A percentile compares a stretch with the other conserved stretches of the same genome.
Evolutionary conservation across 2,888 invertebrate genomes (phyloP).

Genomic region (Sphaerophoria rueppellii): DNA sequence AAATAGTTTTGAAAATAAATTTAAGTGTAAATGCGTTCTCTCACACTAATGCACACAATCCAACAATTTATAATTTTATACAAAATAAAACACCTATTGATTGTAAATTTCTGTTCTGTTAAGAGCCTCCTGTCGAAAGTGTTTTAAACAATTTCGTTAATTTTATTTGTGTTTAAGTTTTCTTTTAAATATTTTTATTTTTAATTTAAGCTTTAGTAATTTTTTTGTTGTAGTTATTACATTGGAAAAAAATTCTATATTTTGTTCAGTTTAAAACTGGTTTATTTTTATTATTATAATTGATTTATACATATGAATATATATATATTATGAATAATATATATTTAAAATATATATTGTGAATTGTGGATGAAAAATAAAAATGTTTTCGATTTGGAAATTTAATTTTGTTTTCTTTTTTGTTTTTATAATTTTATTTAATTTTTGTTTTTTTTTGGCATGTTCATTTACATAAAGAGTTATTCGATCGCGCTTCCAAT

Average conservation of each 20-base stretch:
- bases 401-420: constrained; percentile 34
- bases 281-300: constrained; percentile 66
- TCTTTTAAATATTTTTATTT: constrained; percentile 33
- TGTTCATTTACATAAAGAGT: no score
- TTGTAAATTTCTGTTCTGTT: constrained; percentile 55
- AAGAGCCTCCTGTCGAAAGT: constrained; percentile 40
- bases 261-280: constrained; percentile 74
- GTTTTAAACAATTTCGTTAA: constrained; percentile 65
- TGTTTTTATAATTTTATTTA: constrained; percentile 24
- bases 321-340: constrained; percentile 40
- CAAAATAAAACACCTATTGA: constrained; percentile 20
- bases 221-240: constrained; percentile 64
- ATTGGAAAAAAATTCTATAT: constrained; percentile 63
- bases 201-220: constrained; percentile 50
- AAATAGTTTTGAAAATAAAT: constrained; percentile 33
- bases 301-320: constrained; percentile 19
- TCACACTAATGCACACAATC: constrained; percentile 1
- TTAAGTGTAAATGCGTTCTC: constrained; percentile 42
- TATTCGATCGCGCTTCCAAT: no score
- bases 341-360: constrained; percentile 62
- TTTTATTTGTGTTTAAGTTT: constrained; percentile 51
- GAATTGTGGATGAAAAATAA: constrained; percentile 69
- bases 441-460: neutral
- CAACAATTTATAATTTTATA: constrained; percentile 29
- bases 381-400: constrained; percentile 63